Evolutionary conservation across 1,140 invertebrate genomes (phyloP).

Genomic region (Panagrolaimus sp.): DNA sequence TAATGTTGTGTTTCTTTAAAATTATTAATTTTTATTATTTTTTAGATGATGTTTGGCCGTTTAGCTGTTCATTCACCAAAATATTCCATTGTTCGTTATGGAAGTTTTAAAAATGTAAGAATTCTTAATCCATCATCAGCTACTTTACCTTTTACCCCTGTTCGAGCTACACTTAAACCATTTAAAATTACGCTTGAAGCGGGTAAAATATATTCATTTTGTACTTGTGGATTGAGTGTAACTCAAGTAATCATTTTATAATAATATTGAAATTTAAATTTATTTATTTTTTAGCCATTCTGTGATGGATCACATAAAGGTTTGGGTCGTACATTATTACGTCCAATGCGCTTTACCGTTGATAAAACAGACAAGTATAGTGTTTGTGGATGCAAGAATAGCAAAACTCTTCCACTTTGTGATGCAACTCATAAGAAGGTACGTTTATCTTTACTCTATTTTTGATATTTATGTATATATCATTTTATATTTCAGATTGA

Average conservation of each 20-base stretch:
- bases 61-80: too few species aligned
- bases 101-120: constrained; percentile 1
- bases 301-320: constrained; percentile 4
- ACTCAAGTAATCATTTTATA: background rate
- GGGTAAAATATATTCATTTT: background rate
- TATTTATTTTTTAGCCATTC: constrained; percentile 1
- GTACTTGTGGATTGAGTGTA: background rate
- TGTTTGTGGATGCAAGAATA: background rate
- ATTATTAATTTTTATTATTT: too few species aligned
- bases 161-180: background rate
- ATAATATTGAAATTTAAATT: background rate
- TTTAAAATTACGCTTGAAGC: background rate
- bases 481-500: background rate
- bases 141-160: background rate
- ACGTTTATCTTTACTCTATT: too few species aligned
- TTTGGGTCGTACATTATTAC: background rate
- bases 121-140: constrained; percentile 3
- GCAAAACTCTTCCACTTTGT: background rate
- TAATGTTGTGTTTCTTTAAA: too few species aligned
- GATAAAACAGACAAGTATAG: constrained; percentile 4
- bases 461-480: too few species aligned
- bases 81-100: background rate
- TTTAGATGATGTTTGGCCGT: too few species aligned
- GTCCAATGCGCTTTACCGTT: background rate
- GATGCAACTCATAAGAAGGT: constrained; percentile 3